Evolutionary conservation across 2,888 invertebrate genomes (phyloP), one percentile per base, ranked within the genome.

Genomic region (Enchytraeus crypticus): DNA sequence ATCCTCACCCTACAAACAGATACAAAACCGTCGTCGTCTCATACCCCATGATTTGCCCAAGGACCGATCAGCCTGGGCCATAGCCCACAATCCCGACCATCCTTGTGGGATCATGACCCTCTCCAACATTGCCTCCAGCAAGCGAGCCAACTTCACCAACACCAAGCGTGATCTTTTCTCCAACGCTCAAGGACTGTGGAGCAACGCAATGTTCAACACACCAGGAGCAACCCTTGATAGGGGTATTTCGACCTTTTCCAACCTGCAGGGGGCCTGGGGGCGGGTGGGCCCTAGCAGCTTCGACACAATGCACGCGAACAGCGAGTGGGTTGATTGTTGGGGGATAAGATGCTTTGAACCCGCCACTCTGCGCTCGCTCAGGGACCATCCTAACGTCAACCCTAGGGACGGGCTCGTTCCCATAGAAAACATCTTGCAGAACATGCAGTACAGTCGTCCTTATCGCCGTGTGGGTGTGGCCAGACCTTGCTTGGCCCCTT

Each of bases 21-120:
- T 67, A 38, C 59, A 54, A 2, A 51, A 64, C 34, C 53, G 32
- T 4, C 53, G 64, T 8, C 51, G 51, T 26, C 60, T 59, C n/a
- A 60, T 11, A 14, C 59, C 60, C 4, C 5, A n/a, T 8, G 18
- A 55, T 11, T 30, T 64, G 21, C 62, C 60, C 26, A 53, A 64
- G 49, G 60, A 66, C 53, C 58, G 47, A 8, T 21, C 30, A 23
- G 60, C 64, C 14, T 18, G 62, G 29, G 60, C 60, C 14, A 34
- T 60, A 38, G 57, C 33, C 18, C 65, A 68, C 55, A 54, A 67
- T 55, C 68, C 67, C 5, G 61, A 53, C 26, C 62, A 66, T 51
- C 68, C 68, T 4, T 68, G 68, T 43, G 65, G 67, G 18, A 67
- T 68, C 49, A 62, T 66, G 64, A 57, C 66, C 33, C 60, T 68